These are phyloP conservation scores for Patella pellucida DNA, from an alignment of 2,888 invertebrate species.

Conservation along the genomic window DNA sequence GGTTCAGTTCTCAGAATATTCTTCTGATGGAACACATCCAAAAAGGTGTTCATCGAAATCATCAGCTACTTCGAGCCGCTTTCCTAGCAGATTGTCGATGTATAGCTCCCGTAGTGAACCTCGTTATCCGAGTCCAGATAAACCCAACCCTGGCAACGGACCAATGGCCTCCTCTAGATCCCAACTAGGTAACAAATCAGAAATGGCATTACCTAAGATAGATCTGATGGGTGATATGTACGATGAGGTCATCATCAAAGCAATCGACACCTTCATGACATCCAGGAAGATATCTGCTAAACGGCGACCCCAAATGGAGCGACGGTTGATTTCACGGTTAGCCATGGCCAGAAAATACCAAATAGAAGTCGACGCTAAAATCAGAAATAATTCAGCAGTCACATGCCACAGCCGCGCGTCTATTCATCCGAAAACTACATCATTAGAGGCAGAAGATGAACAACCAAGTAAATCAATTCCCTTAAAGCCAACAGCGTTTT, in stretches of 20 bases:
- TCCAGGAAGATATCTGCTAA: constrained; percentile 1
- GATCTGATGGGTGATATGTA: constrained; percentile 57
- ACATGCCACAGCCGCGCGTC: neutral
- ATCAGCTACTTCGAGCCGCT: neutral
- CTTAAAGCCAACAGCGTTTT: neutral
- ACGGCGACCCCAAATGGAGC: neutral
- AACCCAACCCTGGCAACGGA: neutral
- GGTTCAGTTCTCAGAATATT: constrained; percentile 3
- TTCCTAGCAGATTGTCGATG: neutral
- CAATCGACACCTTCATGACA: constrained; percentile 49
- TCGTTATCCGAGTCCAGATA: neutral
- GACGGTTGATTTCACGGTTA: neutral
- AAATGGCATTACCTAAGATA: constrained; percentile 52
- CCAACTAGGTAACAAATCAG: neutral
- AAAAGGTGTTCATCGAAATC: neutral
- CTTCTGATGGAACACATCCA: neutral
- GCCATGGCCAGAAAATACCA: neutral
- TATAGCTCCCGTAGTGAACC: neutral
- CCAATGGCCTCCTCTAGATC: neutral
- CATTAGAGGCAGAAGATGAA: neutral
- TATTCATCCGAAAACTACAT: neutral
- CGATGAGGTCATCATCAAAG: constrained; percentile 54
- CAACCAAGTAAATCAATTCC: neutral
- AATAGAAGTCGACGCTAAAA: constrained; percentile 1
- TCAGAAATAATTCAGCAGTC: neutral